A percentile compares a stretch with the other conserved stretches of the same genome.
Evolutionary conservation across 2,797 vertebrate species (phyloP).

Genomic region (Macroramphosus scolopax): DNA sequence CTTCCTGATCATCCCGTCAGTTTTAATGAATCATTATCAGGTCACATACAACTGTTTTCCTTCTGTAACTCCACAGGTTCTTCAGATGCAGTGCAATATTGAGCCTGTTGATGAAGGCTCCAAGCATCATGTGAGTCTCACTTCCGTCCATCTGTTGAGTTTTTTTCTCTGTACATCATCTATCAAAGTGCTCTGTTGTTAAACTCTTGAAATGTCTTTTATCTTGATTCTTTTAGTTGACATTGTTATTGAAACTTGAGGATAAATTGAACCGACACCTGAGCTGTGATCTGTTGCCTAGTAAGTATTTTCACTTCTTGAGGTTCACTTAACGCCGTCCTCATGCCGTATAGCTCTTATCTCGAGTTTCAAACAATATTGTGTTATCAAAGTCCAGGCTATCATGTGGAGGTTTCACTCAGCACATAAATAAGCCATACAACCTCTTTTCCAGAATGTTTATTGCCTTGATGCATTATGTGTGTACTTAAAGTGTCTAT

Average conservation of each 20-base stretch:
- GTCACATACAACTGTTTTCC: not conserved
- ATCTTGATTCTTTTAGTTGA: slow-evolving; percentile 77
- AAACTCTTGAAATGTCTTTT: not conserved
- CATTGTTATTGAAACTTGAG: slow-evolving; percentile 94
- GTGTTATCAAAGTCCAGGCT: too few relatives aligned
- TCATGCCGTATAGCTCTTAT: too few relatives aligned
- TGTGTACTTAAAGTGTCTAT: too few relatives aligned
- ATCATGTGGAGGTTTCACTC: too few relatives aligned
- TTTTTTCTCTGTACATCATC: not conserved
- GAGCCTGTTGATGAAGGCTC: slow-evolving; percentile 94
- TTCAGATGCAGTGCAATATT: slow-evolving; percentile 98
- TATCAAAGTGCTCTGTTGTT: not conserved
- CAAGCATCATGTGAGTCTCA: slow-evolving; percentile 88
- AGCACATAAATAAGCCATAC: too few relatives aligned
- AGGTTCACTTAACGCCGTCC: too few relatives aligned
- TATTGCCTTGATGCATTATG: too few relatives aligned
- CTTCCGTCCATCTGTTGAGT: too few relatives aligned
- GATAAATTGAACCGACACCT: slow-evolving; percentile 97
- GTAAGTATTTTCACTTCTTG: slow-evolving; percentile 42
- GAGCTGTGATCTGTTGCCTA: slow-evolving; percentile 96
- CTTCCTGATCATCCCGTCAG: not conserved
- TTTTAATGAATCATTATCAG: too few relatives aligned
- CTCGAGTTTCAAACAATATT: too few relatives aligned
- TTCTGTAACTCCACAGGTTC: slow-evolving; percentile 78
- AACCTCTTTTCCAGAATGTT: too few relatives aligned